These are phyloP conservation scores for Ceyx melanurus DNA, from an alignment of 2,113 vertebrate genomes.

Conservation along the genomic window DNA sequence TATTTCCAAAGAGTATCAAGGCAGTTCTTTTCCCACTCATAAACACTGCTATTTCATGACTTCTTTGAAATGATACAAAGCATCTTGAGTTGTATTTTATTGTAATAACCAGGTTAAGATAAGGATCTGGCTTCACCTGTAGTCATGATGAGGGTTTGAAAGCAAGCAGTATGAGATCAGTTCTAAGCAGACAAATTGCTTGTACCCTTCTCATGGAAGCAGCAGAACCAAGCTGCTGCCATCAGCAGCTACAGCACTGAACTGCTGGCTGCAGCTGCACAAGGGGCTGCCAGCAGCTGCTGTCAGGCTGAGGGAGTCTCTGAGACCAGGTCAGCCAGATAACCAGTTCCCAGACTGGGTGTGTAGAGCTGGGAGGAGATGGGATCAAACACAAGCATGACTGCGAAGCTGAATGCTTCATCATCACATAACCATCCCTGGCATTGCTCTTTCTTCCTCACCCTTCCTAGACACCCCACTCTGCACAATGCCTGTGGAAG, in stretches of 20 bases:
- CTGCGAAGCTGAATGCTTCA: background rate
- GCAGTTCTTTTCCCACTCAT: background rate
- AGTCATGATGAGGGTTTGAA: background rate
- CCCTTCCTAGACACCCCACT: background rate
- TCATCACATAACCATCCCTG: background rate
- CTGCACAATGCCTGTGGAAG: background rate
- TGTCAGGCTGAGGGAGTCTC: background rate
- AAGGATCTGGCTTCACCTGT: background rate
- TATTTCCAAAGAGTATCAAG: background rate
- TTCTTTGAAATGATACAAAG: background rate
- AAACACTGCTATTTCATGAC: background rate
- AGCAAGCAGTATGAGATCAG: background rate
- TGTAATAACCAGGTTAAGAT: background rate
- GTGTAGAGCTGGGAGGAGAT: background rate
- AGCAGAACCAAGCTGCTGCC: background rate
- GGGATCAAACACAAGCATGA: background rate
- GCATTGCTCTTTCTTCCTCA: background rate
- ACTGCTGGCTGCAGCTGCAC: background rate
- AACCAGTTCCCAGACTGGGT: background rate
- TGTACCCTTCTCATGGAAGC: background rate
- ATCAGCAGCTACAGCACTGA: background rate
- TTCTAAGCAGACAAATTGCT: background rate
- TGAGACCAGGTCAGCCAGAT: background rate
- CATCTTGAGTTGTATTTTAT: background rate
- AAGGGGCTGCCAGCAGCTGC: rapidly evolving